phyloP scores from a whole-genome alignment of 2,113 vertebrate genomes.

The Oryzias curvinotus region DNA sequence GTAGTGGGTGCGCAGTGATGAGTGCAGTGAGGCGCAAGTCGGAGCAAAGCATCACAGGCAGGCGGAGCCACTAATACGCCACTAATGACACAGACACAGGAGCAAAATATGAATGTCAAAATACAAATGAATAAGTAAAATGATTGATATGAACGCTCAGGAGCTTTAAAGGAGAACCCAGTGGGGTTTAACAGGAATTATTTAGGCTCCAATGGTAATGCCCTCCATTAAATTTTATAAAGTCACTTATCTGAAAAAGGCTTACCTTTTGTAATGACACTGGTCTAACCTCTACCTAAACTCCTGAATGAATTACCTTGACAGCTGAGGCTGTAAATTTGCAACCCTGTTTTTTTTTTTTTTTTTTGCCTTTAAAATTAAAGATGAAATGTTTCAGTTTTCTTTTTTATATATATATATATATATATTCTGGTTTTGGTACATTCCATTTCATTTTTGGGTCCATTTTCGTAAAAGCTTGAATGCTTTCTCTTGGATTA shows the following conservation, averaged over 20 bases:
- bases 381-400: too few relatives aligned
- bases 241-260: conserved; percentile 66
- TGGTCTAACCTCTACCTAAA: conserved; percentile 55
- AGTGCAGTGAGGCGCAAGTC: conserved; percentile 33
- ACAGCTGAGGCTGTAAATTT: conserved; percentile 17
- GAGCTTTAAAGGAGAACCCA: conserved; percentile 40
- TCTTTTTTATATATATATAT: too few relatives aligned
- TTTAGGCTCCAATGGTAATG: conserved; percentile 68
- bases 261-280: conserved; percentile 60
- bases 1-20: conserved; percentile 21
- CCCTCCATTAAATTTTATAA: conserved; percentile 67
- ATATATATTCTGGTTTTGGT: too few relatives aligned
- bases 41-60: not conserved
- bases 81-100: conserved; percentile 24
- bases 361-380: too few relatives aligned
- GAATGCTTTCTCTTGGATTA: too few relatives aligned
- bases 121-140: conserved; percentile 37
- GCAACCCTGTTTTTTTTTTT: too few relatives aligned
- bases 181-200: conserved; percentile 57
- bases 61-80: not conserved
- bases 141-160: conserved; percentile 26
- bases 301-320: conserved; percentile 50
- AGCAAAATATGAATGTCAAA: conserved; percentile 25
- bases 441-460: too few relatives aligned
- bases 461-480: too few relatives aligned